Evolutionary conservation across 2,888 invertebrate genomes (phyloP).

Genomic region (Stenolophus ochropezus): DNA sequence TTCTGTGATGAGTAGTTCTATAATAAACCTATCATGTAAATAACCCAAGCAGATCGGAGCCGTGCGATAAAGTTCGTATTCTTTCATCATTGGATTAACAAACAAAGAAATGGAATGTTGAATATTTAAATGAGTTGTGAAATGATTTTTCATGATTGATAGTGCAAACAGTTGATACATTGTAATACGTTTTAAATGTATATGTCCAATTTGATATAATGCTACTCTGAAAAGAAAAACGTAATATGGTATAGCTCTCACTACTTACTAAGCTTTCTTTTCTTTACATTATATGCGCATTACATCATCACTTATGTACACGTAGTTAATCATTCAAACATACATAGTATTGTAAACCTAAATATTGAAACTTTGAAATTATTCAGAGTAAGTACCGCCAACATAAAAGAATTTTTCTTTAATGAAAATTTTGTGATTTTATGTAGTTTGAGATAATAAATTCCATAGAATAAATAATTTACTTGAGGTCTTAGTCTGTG

Average conservation of each 20-base stretch:
- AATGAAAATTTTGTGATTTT: too few relatives aligned
- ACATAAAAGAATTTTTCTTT: too few relatives aligned
- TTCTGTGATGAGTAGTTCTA: conserved; percentile 12
- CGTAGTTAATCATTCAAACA: too few relatives aligned
- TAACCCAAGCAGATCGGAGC: conserved; percentile 9
- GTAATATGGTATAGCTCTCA: background rate
- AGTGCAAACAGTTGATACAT: conserved; percentile 6
- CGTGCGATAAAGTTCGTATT: conserved; percentile 28
- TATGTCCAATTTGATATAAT: background rate
- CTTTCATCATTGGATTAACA: conserved; percentile 26
- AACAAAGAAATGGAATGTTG: conserved; percentile 40
- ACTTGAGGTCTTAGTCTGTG: too few relatives aligned
- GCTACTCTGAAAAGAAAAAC: background rate
- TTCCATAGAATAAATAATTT: too few relatives aligned
- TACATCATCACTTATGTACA: too few relatives aligned
- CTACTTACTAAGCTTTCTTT: too few relatives aligned
- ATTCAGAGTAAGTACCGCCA: too few relatives aligned
- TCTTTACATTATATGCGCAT: too few relatives aligned
- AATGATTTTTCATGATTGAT: conserved; percentile 24
- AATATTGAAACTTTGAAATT: too few relatives aligned
- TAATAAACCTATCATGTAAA: conserved; percentile 6
- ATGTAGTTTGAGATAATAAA: too few relatives aligned
- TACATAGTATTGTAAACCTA: too few relatives aligned
- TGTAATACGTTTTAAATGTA: background rate
- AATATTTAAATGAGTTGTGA: conserved; percentile 21